A percentile compares a stretch with the other conserved stretches of the same genome.
Evolutionary conservation across 2,797 vertebrate species (phyloP).

Genomic region (Thaleichthys pacificus): DNA sequence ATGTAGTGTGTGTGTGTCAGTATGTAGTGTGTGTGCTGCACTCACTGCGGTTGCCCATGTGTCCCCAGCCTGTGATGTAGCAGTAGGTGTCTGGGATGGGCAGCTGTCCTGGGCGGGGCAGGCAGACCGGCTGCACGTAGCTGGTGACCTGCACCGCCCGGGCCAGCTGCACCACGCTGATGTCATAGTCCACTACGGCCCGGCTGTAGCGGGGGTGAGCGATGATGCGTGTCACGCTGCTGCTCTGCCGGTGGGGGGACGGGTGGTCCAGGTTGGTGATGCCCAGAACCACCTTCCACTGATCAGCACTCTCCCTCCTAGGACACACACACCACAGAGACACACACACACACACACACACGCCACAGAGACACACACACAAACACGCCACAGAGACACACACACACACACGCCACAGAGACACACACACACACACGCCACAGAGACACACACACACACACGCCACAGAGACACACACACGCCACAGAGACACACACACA

Average conservation of each 20-base stretch:
- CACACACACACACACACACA: neutral
- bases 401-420: neutral
- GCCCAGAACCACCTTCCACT: conserved; percentile 92
- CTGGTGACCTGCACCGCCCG: conserved; percentile 76
- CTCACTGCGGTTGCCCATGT: conserved; percentile 94
- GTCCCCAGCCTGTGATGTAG: conserved; percentile 96
- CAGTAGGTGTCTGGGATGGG: conserved; percentile 88
- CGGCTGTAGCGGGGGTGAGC: conserved; percentile 92
- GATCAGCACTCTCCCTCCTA: conserved; percentile 85
- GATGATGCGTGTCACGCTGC: conserved; percentile 81
- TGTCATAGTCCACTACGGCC: conserved; percentile 92
- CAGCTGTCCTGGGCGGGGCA: conserved; percentile 74
- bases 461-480: no score
- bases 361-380: neutral
- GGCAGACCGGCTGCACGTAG: conserved; percentile 86
- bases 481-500: no score
- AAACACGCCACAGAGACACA: neutral
- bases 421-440: no score
- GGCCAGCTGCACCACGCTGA: conserved; percentile 89
- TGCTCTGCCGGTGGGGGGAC: conserved; percentile 82
- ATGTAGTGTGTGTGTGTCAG: neutral
- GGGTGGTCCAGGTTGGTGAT: conserved; percentile 93
- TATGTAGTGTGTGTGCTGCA: conserved; percentile 19
- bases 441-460: no score
- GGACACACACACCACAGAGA: neutral